A percentile compares a stretch with the other conserved stretches of the same genome.
Conservation (phyloP, 1,140 invertebrate genomes). For the Leptinotarsa texana region DNA sequence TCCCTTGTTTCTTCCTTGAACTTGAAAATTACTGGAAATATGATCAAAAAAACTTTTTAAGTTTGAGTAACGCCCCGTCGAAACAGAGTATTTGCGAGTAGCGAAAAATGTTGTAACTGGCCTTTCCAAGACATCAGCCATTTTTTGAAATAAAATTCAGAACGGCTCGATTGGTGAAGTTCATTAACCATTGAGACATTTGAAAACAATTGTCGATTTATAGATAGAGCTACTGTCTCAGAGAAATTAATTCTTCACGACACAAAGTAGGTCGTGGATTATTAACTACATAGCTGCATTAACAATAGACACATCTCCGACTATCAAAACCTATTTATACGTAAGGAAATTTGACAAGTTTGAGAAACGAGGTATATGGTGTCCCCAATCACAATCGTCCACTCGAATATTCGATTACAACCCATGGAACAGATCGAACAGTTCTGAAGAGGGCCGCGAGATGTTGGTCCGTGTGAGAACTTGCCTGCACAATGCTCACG, state of each 20-base stretch:
- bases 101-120: no score
- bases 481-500: constrained; percentile 41
- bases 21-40: no score
- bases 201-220: no score
- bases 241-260: constrained; percentile 13
- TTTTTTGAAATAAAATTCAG: no score
- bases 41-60: no score
- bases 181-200: no score
- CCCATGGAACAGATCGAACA: background rate
- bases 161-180: no score
- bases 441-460: background rate
- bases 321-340: constrained; percentile 20
- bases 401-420: background rate
- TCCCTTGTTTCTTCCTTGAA: no score
- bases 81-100: no score
- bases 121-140: no score
- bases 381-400: constrained; percentile 15
- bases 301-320: constrained; percentile 13
- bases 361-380: constrained; percentile 20
- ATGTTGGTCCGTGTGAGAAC: constrained; percentile 38
- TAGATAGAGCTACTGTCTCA: no score
- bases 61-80: no score
- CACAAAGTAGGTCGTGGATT: constrained; percentile 16
- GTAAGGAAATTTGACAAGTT: constrained; percentile 15
- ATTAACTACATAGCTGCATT: constrained; percentile 15